These are phyloP conservation scores for Bubalus kerabau DNA, from an alignment of 2,113 vertebrate species.

Conservation along the genomic window DNA sequence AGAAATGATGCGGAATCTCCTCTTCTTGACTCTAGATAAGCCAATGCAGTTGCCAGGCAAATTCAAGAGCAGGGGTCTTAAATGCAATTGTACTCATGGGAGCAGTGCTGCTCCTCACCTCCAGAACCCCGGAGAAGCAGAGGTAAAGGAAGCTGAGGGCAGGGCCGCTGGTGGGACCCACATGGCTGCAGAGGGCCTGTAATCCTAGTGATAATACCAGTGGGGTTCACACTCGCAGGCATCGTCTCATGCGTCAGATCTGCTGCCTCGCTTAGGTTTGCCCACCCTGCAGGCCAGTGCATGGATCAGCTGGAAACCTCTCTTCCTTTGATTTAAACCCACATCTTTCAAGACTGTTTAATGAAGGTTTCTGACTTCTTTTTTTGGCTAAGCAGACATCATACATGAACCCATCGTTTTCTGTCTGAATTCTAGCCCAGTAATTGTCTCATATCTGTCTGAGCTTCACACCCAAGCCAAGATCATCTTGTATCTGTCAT, in stretches of 20 bases:
- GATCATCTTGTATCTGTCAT: background rate
- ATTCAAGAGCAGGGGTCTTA: background rate
- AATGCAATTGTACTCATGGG: background rate
- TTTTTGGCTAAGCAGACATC: constrained; percentile 1
- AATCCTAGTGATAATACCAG: background rate
- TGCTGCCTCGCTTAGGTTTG: background rate
- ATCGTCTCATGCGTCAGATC: background rate
- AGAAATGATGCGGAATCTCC: background rate
- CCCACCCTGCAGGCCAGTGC: background rate
- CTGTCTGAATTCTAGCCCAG: background rate
- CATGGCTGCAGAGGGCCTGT: background rate
- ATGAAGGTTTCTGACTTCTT: constrained; percentile 11
- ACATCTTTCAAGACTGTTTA: constrained; percentile 45
- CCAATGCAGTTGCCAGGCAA: background rate
- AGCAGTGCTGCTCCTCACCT: background rate
- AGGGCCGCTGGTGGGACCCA: background rate
- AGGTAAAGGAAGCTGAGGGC: background rate
- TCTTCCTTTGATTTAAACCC: constrained; percentile 23
- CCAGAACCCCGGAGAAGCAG: background rate
- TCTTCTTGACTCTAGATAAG: background rate
- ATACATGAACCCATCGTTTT: background rate
- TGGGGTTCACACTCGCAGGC: background rate
- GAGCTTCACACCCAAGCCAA: background rate
- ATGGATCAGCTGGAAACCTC: background rate
- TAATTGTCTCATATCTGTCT: background rate